Base-by-base conservation (phyloP, 2,113 vertebrate species). In the Alaudala cheleensis region DNA sequence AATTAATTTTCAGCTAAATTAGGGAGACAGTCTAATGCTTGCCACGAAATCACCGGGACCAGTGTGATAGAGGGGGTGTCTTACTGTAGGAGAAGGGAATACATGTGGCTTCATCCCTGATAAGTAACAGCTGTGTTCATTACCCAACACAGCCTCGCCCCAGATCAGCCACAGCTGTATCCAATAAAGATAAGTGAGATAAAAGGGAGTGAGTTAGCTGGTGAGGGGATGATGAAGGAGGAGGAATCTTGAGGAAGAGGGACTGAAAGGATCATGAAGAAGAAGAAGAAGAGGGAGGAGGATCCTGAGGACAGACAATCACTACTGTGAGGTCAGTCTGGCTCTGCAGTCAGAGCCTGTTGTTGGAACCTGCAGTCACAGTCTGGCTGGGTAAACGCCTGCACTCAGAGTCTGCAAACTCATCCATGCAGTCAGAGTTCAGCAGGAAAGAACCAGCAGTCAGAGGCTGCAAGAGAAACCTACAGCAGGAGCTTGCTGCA, bases 1-100 rank as follows among this genome's bases (percentile, higher is more conserved):
- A 12, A 60, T 60, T 56, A 6, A 44, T 82, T 92, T 86, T 90
- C 45, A 61, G 28, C 45, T 62, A 9, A 69, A 72, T 77, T 72
- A n/a, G 12, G 64, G 51, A 57, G 58, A n/a, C 0, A 0, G 42
- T 70, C 33, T 54, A 70, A 40, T 3, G 33, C 3, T 37, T 14
- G 26, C 37, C 31, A 25, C 28, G 50, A 64, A 82, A 77, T 14
- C 49, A 47, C 13, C 21, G 28, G 17, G 61, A 58, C 17, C 33
- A 49, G 5, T 1, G 6, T 13, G 62, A 37, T 7, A 11, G 29
- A 60, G 62, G 51, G 11, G 17, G 23, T 33, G 8, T 29, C 21
- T 49, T 17, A 37, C 15, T 25, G 15, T 17, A 60, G 57, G n/a
- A 37, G 57, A 37, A 37, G 23, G 57, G 34, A 60, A 37, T 37